Evolutionary conservation across 1,140 invertebrate genomes (phyloP).

Genomic region (Orussus abietinus): DNA sequence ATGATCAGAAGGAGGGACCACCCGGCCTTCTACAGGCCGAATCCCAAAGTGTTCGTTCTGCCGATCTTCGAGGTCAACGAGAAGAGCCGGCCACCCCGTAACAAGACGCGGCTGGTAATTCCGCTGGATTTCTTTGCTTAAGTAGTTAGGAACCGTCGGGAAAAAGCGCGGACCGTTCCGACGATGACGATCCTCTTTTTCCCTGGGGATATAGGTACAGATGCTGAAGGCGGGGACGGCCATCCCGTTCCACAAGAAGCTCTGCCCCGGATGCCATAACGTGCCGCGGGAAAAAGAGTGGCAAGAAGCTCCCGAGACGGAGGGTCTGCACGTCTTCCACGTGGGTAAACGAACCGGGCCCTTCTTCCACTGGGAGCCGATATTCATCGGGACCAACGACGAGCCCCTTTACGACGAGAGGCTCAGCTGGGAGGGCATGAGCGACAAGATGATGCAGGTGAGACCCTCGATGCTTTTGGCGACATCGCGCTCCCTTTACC

Average conservation of each 20-base stretch:
- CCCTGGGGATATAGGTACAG: slow-evolving; percentile 54
- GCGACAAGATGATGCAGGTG: slow-evolving; percentile 93
- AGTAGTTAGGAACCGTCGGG: background rate
- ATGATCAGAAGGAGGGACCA: slow-evolving; percentile 72
- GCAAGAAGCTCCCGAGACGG: slow-evolving; percentile 66
- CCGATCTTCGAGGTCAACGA: slow-evolving; percentile 81
- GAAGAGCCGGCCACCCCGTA: slow-evolving; percentile 65
- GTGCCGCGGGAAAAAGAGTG: slow-evolving; percentile 83
- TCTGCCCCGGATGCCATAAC: slow-evolving; percentile 84
- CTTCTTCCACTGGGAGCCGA: slow-evolving; percentile 85
- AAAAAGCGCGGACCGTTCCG: slow-evolving; percentile 21
- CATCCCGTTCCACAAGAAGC: slow-evolving; percentile 87
- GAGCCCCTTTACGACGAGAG: slow-evolving; percentile 87
- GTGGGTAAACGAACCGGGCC: slow-evolving; percentile 76
- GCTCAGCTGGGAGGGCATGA: slow-evolving; percentile 85
- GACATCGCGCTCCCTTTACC: slow-evolving; percentile 2
- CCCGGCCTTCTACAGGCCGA: slow-evolving; percentile 60
- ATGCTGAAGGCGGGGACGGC: slow-evolving; percentile 74
- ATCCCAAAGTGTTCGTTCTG: slow-evolving; percentile 75
- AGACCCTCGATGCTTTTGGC: slow-evolving; percentile 14
- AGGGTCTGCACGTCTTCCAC: slow-evolving; percentile 74
- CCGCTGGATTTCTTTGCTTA: slow-evolving; percentile 7
- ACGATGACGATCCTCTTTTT: slow-evolving; percentile 31
- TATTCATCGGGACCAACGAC: slow-evolving; percentile 80
- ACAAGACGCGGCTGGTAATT: slow-evolving; percentile 66